Conservation (phyloP, 2,797 vertebrate genomes). For the Falco naumanni region DNA sequence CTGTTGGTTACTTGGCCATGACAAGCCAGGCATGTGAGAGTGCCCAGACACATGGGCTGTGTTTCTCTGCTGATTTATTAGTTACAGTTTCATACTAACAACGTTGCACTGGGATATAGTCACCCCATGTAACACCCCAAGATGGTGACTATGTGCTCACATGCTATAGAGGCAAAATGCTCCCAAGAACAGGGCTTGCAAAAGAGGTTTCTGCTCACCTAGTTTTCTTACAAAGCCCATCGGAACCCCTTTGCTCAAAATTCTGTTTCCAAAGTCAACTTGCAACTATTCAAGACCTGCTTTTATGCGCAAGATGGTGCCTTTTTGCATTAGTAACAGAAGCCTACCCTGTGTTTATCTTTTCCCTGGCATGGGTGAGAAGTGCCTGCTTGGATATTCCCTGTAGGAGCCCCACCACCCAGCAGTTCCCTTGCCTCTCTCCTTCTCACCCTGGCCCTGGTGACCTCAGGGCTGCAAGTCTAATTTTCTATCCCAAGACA, state of each 20-base stretch:
- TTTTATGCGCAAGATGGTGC: neutral
- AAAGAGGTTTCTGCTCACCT: neutral
- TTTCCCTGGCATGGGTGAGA: neutral
- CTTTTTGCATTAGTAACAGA: neutral
- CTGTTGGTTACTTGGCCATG: accelerated
- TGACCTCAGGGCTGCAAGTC: neutral
- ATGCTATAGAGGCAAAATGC: neutral
- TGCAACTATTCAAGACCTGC: neutral
- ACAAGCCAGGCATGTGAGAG: accelerated
- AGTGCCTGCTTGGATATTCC: neutral
- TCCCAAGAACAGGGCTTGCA: neutral
- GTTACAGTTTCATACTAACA: accelerated
- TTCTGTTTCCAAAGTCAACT: neutral
- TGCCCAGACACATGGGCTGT: neutral
- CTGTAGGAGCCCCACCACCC: neutral
- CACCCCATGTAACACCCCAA: too few relatives aligned
- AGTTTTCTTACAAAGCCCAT: neutral
- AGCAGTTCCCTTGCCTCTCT: neutral
- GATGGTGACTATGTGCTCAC: neutral
- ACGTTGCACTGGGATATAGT: neutral
- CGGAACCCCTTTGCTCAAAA: neutral
- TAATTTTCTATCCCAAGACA: neutral
- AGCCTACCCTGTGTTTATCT: neutral
- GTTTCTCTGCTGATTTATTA: neutral
- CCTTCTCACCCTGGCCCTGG: neutral